Evolutionary conservation across 2,113 vertebrate species (phyloP).

Genomic region (Campylomormyrus tamandua): DNA sequence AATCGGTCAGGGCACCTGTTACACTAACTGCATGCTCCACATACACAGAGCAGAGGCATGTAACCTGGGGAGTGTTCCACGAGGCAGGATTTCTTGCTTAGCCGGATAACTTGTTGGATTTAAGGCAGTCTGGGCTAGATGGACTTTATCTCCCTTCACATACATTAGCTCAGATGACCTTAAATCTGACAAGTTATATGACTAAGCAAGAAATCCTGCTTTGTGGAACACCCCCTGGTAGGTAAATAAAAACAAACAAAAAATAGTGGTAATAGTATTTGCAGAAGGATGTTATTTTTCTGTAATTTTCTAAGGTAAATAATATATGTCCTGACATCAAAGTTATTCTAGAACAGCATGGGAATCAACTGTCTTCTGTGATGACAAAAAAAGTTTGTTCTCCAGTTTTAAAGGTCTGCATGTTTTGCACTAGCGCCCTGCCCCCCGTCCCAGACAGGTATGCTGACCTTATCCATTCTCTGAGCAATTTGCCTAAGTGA

Average conservation of each 20-base stretch:
- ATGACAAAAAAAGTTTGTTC: not conserved
- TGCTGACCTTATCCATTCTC: not conserved
- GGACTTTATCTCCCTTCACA: no score
- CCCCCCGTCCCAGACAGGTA: not conserved
- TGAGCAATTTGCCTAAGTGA: conserved; percentile 33
- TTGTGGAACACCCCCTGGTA: not conserved
- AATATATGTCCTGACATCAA: not conserved
- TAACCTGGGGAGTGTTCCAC: not conserved
- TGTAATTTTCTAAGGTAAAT: not conserved
- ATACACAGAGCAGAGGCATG: not conserved
- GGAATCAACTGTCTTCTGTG: not conserved
- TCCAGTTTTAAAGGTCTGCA: not conserved
- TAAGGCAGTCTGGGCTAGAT: no score
- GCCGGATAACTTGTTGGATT: no score
- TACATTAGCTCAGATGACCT: no score
- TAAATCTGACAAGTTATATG: no score
- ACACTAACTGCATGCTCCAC: not conserved
- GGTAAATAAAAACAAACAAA: not conserved
- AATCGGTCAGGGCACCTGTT: not conserved
- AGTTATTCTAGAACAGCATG: not conserved
- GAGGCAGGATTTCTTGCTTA: no score
- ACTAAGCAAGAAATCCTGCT: no score
- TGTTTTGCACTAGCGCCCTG: not conserved
- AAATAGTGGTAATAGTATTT: not conserved
- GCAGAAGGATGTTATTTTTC: not conserved